Conservation (phyloP, 2,888 invertebrate species). For the Drosophila conformis region DNA sequence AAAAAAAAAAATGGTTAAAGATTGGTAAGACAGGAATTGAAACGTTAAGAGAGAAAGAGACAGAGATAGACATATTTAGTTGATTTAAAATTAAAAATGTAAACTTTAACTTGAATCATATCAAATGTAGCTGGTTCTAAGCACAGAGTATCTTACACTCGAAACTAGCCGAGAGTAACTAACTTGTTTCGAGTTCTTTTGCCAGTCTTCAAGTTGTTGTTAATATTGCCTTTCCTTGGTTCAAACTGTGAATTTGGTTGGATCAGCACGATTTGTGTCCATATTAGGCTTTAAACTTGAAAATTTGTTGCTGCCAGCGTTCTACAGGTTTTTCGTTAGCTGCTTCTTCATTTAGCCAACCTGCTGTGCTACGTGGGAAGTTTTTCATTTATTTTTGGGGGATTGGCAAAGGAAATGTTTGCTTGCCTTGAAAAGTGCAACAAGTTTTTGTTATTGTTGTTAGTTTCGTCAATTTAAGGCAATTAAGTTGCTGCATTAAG, state of each 20-base stretch:
- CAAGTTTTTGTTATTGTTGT: slow-evolving; percentile 24
- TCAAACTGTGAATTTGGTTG: slow-evolving; percentile 20
- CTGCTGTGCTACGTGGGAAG: slow-evolving; percentile 66
- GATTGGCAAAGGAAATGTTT: slow-evolving; percentile 39
- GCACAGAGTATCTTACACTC: slow-evolving; percentile 7
- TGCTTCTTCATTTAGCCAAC: slow-evolving; percentile 33
- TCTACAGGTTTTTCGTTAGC: slow-evolving; percentile 62
- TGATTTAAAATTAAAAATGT: background rate
- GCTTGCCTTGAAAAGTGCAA: slow-evolving; percentile 39
- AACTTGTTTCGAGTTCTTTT: slow-evolving; percentile 4
- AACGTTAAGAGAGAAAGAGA: background rate
- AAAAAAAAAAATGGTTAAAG: background rate
- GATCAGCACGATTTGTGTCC: slow-evolving; percentile 58
- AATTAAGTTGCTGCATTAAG: slow-evolving; percentile 64
- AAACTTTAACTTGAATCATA: background rate
- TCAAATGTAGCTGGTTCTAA: background rate
- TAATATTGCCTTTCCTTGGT: background rate
- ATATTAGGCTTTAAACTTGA: slow-evolving; percentile 71
- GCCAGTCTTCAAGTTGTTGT: background rate
- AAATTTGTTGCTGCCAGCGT: slow-evolving; percentile 58
- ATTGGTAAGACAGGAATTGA: background rate
- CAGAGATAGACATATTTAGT: background rate
- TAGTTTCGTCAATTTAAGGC: slow-evolving; percentile 44
- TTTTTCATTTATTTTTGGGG: slow-evolving; percentile 4
- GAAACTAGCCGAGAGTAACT: too few relatives aligned